phyloP scores from a whole-genome alignment of 1,140 invertebrate genomes.

The Caenorhabditis brenneri region DNA sequence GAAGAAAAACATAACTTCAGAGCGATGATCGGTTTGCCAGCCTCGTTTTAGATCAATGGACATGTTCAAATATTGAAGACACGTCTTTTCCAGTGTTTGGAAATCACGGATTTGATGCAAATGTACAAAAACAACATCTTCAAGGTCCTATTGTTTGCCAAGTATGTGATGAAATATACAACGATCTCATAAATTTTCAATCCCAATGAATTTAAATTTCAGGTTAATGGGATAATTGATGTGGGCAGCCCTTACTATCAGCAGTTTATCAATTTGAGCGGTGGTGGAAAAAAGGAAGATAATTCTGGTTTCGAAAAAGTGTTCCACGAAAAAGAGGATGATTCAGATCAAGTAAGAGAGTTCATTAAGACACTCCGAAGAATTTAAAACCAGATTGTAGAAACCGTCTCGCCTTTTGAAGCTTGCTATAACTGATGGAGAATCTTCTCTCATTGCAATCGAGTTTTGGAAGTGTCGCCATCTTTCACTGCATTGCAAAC shows the following conservation, averaged over 20 bases:
- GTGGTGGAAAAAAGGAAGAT: background rate
- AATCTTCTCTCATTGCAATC: background rate
- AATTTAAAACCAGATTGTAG: background rate
- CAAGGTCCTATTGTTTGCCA: background rate
- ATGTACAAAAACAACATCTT: background rate
- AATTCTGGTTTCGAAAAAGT: constrained; percentile 5
- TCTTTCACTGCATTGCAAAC: background rate
- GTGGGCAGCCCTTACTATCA: constrained; percentile 6
- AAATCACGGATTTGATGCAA: background rate
- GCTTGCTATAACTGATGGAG: background rate
- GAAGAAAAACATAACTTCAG: background rate
- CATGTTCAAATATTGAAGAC: background rate
- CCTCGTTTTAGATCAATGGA: constrained; percentile 1
- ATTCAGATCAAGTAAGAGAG: constrained; percentile 18
- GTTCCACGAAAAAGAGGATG: constrained; percentile 16
- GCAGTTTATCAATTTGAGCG: background rate
- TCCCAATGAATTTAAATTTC: background rate
- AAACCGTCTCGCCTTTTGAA: constrained; percentile 20
- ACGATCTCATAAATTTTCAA: background rate
- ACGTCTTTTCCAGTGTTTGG: background rate
- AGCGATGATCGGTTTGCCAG: background rate
- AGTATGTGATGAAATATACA: background rate
- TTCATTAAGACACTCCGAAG: background rate
- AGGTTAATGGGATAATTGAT: constrained; percentile 23
- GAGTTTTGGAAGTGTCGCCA: constrained; percentile 30